Evolutionary conservation across 2,797 vertebrate genomes (phyloP).

Genomic region (Smutsia gigantea): DNA sequence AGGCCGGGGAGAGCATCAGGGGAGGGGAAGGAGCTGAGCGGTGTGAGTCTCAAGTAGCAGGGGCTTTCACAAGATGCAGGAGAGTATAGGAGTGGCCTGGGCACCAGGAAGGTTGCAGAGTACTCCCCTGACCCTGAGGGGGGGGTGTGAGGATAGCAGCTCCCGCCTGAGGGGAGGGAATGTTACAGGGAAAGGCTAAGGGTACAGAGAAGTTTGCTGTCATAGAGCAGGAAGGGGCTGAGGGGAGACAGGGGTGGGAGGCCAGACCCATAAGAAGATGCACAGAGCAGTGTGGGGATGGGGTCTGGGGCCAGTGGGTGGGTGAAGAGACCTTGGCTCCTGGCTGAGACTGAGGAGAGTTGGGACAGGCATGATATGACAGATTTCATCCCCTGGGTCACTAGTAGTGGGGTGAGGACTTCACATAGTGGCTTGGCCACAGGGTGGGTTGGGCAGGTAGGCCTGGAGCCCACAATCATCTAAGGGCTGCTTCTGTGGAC

Average conservation of each 20-base stretch:
- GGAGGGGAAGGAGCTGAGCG: rapidly evolving
- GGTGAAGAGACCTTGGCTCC: background rate
- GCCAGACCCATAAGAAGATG: background rate
- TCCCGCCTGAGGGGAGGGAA: background rate
- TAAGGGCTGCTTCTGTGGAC: background rate
- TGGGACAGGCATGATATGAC: background rate
- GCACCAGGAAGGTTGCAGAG: background rate
- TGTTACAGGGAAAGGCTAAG: background rate
- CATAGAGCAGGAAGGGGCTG: background rate
- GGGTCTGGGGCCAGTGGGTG: background rate
- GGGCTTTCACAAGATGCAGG: background rate
- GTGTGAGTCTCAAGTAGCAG: background rate
- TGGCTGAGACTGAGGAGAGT: background rate
- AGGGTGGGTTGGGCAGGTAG: background rate
- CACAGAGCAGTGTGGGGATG: background rate
- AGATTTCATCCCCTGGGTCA: background rate
- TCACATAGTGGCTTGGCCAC: background rate
- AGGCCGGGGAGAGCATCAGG: background rate
- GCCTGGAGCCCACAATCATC: background rate
- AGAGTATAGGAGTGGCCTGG: background rate
- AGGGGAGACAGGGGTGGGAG: no score
- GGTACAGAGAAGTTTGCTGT: background rate
- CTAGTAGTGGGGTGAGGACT: background rate
- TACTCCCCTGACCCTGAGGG: background rate
- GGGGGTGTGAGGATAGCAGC: background rate